These are phyloP conservation scores for Schizopygopsis malacanthus DNA, from an alignment of 2,797 vertebrate species.

Conservation along the genomic window DNA sequence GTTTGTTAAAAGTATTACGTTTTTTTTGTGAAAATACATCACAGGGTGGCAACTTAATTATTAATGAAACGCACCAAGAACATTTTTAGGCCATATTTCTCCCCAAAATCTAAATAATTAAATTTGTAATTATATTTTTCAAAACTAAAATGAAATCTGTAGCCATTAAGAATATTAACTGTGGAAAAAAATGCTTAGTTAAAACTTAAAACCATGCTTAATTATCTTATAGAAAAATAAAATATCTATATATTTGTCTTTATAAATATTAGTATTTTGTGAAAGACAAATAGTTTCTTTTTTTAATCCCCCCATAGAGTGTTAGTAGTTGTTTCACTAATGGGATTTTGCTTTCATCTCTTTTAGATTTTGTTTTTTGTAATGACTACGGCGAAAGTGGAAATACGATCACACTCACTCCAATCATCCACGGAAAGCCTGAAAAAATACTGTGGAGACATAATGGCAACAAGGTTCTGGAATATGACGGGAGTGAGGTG, in stretches of 20 bases:
- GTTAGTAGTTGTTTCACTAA: not conserved
- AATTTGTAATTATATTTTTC: not conserved
- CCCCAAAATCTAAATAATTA: not conserved
- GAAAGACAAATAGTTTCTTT: too few relatives aligned
- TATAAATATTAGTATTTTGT: too few relatives aligned
- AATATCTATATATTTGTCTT: too few relatives aligned
- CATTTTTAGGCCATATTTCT: not conserved
- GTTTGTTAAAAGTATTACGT: not conserved
- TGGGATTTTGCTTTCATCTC: not conserved
- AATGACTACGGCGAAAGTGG: not conserved
- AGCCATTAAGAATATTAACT: too few relatives aligned
- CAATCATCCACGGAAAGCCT: not conserved
- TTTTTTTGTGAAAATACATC: not conserved
- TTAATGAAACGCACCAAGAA: not conserved
- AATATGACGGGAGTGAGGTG: not conserved
- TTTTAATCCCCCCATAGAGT: not conserved
- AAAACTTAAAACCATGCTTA: too few relatives aligned
- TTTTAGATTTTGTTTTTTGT: not conserved
- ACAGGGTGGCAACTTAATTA: not conserved
- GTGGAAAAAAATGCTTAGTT: too few relatives aligned
- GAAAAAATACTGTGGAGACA: conserved; percentile 16
- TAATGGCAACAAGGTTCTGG: not conserved
- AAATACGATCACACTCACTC: not conserved
- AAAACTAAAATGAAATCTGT: not conserved
- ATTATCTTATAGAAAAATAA: too few relatives aligned